Percentiles rank a stretch among this genome's conserved stretches.
phyloP scores from a whole-genome alignment of 2,888 invertebrate genomes.

The Yponomeuta cagnagella region DNA sequence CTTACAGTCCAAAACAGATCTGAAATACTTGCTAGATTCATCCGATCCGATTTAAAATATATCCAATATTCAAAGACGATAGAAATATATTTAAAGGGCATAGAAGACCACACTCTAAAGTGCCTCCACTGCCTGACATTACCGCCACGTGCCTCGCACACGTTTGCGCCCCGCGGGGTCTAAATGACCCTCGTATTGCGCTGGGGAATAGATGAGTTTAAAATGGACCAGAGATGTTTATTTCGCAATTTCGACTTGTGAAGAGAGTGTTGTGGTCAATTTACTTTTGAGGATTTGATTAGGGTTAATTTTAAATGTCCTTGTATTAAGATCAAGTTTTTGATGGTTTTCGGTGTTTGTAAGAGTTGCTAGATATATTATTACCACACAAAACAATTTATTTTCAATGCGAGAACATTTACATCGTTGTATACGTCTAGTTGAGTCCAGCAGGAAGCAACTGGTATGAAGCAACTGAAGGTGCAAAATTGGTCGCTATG shows the following conservation, averaged over 20 bases:
- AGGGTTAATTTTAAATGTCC: background rate
- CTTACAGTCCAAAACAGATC: no score
- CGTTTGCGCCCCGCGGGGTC: constrained; percentile 25
- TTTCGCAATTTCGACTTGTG: constrained; percentile 2
- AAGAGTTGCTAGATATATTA: no score
- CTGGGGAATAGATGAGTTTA: constrained; percentile 29
- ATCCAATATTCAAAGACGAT: background rate
- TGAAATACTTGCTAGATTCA: no score
- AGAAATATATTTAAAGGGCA: background rate
- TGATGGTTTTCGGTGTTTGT: no score
- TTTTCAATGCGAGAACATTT: no score
- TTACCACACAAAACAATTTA: no score
- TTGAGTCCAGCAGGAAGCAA: no score
- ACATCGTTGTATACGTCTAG: no score
- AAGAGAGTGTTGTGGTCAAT: constrained; percentile 2
- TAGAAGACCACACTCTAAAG: constrained; percentile 35
- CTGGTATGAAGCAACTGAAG: no score
- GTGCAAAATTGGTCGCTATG: no score
- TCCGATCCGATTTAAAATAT: no score
- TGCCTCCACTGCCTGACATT: constrained; percentile 41
- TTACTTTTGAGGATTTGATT: constrained; percentile 3
- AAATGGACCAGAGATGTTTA: constrained; percentile 26
- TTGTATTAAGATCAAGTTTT: background rate
- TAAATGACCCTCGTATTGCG: constrained; percentile 43
- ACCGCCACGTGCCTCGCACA: constrained; percentile 33